These are phyloP conservation scores for Drosophila anceps DNA, from an alignment of 2,888 invertebrate species.

Conservation along the genomic window DNA sequence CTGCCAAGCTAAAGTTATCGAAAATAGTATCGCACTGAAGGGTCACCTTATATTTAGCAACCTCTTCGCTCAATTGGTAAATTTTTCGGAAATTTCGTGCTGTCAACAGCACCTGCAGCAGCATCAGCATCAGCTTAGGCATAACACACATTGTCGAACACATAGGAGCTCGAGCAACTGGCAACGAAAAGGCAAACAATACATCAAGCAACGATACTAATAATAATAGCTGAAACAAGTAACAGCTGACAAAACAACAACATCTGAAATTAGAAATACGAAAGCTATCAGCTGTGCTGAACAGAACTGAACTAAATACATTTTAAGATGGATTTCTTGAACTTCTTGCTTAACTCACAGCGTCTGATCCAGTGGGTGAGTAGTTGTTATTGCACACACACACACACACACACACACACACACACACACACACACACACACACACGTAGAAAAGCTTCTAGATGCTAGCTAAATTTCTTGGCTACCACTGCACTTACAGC, in stretches of 20 bases:
- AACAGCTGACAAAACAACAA: neutral
- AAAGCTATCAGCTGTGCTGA: neutral
- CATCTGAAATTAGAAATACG: neutral
- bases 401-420: no score
- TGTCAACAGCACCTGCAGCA: neutral
- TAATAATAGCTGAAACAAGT: neutral
- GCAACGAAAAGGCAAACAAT: neutral
- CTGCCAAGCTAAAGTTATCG: neutral
- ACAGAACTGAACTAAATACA: neutral
- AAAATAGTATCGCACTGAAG: neutral
- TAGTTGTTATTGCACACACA: neutral
- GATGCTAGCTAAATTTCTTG: neutral
- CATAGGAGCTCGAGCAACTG: neutral
- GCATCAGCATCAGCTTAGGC: neutral
- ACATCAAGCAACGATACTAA: neutral
- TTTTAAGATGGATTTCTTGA: slow-evolving; percentile 23
- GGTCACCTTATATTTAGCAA: no score
- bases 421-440: no score
- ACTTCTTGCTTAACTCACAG: slow-evolving; percentile 27
- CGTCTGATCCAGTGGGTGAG: slow-evolving; percentile 47
- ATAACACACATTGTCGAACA: neutral
- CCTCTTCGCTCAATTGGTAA: no score
- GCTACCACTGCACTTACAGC: slow-evolving; percentile 34
- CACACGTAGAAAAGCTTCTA: no score
- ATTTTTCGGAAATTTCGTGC: neutral